Percentiles rank a stretch among this genome's conserved stretches.
Evolutionary conservation across 2,113 vertebrate species (phyloP).

Genomic region (Octodon degus): DNA sequence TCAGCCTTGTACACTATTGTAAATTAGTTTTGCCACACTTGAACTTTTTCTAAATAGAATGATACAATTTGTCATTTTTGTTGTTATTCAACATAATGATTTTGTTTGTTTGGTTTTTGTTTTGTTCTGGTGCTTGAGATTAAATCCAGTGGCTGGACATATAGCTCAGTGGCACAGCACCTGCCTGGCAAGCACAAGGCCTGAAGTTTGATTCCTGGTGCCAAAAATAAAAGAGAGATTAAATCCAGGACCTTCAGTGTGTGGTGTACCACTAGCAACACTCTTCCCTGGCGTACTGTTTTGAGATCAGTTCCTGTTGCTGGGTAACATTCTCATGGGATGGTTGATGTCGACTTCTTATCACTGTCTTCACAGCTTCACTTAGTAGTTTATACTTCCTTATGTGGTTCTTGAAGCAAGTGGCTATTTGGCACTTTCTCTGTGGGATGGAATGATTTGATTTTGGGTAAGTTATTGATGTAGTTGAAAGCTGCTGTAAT

Average conservation of each 20-base stretch:
- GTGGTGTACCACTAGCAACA: not conserved
- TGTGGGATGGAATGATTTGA: not conserved
- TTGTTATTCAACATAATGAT: not conserved
- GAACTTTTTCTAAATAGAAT: constrained; percentile 21
- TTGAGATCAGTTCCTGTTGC: not conserved
- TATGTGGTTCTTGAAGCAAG: not conserved
- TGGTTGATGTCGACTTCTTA: not conserved
- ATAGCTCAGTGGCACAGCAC: too few relatives aligned
- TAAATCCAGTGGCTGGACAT: not conserved
- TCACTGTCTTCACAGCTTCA: constrained; percentile 32
- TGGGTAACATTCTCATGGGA: not conserved
- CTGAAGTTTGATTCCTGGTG: too few relatives aligned
- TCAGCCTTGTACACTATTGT: not conserved
- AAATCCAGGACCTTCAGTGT: not conserved
- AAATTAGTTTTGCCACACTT: constrained; percentile 40
- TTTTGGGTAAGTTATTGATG: not conserved
- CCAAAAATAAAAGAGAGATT: too few relatives aligned
- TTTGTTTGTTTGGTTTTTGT: constrained; percentile 1
- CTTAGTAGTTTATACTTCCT: constrained; percentile 1
- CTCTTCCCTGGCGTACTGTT: not conserved
- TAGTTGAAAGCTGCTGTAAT: not conserved
- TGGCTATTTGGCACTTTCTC: not conserved
- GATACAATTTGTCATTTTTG: constrained; percentile 21
- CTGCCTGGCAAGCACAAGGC: too few relatives aligned
- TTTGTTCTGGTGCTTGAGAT: not conserved